phyloP scores from a whole-genome alignment of 2,888 invertebrate species.

The Ormyrus thymus region DNA sequence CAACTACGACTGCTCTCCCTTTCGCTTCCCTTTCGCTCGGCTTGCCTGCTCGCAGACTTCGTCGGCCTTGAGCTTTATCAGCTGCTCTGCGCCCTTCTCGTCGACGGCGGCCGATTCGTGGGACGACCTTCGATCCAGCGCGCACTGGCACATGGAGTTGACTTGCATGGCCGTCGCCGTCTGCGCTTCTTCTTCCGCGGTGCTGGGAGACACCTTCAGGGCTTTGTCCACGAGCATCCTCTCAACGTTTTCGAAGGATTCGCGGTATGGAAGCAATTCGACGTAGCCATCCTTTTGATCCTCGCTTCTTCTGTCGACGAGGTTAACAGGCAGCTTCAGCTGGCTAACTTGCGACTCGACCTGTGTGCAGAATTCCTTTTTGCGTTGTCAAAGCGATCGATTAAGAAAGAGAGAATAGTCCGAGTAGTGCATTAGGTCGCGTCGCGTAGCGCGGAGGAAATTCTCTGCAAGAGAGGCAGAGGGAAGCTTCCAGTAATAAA shows the following conservation, averaged over 20 bases:
- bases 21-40: no score
- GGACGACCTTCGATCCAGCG: constrained; percentile 69
- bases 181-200: constrained; percentile 78
- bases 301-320: constrained; percentile 77
- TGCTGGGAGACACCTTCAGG: constrained; percentile 78
- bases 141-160: constrained; percentile 83
- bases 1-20: no score
- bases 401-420: background rate
- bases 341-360: constrained; percentile 60
- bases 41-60: constrained; percentile 66
- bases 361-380: constrained; percentile 49
- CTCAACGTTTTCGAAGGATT: constrained; percentile 78
- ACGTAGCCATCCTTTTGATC: constrained; percentile 82
- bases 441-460: background rate
- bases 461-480: background rate
- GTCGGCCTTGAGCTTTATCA: constrained; percentile 58
- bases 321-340: constrained; percentile 71
- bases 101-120: constrained; percentile 59
- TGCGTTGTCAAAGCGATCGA: no score
- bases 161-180: constrained; percentile 82
- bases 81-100: no score
- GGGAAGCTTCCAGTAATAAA: constrained; percentile 45
- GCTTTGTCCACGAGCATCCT: constrained; percentile 78
- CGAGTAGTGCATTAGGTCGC: constrained; percentile 27
- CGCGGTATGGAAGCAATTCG: constrained; percentile 78